Conservation (phyloP, 2,888 invertebrate genomes). For the Brachypterus glaber region DNA sequence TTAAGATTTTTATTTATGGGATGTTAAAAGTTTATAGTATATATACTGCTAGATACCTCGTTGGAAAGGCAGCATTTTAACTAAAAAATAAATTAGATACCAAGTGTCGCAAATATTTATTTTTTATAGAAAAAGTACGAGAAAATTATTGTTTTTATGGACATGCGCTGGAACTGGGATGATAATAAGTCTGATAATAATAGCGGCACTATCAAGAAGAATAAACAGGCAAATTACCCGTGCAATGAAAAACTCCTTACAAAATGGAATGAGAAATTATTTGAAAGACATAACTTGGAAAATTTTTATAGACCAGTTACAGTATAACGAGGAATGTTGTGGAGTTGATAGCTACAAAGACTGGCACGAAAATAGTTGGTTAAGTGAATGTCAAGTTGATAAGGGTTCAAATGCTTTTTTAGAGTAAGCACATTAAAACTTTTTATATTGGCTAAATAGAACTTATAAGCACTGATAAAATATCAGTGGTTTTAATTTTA, state of each 20-base stretch:
- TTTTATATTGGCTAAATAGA: too few relatives aligned
- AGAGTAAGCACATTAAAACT: too few relatives aligned
- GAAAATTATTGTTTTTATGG: constrained; percentile 35
- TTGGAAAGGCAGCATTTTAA: too few relatives aligned
- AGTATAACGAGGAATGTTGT: constrained; percentile 47
- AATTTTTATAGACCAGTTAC: constrained; percentile 47
- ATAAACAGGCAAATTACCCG: constrained; percentile 36
- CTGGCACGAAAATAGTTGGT: constrained; percentile 53
- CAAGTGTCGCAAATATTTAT: too few relatives aligned
- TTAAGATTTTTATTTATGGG: too few relatives aligned
- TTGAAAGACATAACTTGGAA: constrained; percentile 50
- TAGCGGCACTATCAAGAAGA: constrained; percentile 32
- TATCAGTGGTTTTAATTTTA: too few relatives aligned
- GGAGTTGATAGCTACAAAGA: constrained; percentile 47
- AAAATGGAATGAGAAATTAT: constrained; percentile 49
- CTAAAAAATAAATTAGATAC: too few relatives aligned
- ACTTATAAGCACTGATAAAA: too few relatives aligned
- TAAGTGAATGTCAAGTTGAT: constrained; percentile 44
- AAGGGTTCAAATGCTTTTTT: constrained; percentile 26
- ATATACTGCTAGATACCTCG: too few relatives aligned
- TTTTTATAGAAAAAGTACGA: constrained; percentile 37
- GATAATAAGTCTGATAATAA: constrained; percentile 32
- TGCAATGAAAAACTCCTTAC: constrained; percentile 44
- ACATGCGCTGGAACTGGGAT: constrained; percentile 33
- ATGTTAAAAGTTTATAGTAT: too few relatives aligned